phyloP scores from a whole-genome alignment of 2,888 invertebrate genomes.

The Dendrolimus houi region DNA sequence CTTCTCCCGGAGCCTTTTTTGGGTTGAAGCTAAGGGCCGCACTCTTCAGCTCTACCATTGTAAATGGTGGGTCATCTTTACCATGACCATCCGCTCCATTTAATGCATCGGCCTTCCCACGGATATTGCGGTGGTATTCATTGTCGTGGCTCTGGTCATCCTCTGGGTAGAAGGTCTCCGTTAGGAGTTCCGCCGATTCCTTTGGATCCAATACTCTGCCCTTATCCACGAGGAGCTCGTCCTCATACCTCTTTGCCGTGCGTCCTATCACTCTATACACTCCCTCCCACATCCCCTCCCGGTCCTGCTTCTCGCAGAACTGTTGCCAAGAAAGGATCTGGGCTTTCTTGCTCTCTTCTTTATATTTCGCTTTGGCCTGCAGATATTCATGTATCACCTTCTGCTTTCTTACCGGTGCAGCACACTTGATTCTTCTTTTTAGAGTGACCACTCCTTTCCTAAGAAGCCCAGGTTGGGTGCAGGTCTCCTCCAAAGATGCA shows the following conservation, averaged over 20 bases:
- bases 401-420: background rate
- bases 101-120: background rate
- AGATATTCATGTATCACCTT: constrained; percentile 1
- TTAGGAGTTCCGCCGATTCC: no score
- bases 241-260: constrained; percentile 4
- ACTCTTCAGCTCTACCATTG: constrained; percentile 3
- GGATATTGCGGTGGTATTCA: background rate
- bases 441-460: no score
- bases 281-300: no score
- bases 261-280: no score
- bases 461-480: no score
- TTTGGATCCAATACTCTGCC: background rate
- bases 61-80: constrained; percentile 8
- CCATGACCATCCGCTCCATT: background rate
- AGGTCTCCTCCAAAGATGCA: no score
- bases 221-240: background rate
- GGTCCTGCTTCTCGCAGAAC: constrained; percentile 8
- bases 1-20: constrained; percentile 14
- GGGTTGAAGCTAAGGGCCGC: background rate
- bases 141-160: background rate
- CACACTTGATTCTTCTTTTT: background rate
- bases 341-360: background rate
- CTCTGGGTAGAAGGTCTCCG: constrained; percentile 3
- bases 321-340: background rate
- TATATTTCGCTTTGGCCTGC: background rate